Base-by-base conservation (phyloP, 1,140 invertebrate genomes). In the Triops cancriformis region DNA sequence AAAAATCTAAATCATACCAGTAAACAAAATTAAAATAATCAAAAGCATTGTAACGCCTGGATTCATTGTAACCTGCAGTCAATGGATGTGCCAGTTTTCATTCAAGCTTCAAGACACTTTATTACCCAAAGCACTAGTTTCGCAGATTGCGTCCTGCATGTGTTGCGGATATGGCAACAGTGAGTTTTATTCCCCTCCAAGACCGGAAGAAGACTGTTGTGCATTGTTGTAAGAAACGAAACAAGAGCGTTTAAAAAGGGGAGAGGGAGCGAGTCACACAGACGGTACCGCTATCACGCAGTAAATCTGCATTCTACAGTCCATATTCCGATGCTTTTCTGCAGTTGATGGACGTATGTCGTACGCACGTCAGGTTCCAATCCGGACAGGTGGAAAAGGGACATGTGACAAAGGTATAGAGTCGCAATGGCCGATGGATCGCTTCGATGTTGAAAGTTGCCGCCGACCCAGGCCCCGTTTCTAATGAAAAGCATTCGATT, bases 301-400 rank as follows among this genome's bases (percentile, higher is more conserved):
- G n/a, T 18, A n/a, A 64, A 64, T 64, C 51, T 9, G 51, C 18
- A n/a, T 64, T 18, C 23, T 64, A 18, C 18, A 64, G 51, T n/a
- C 10, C 14, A 64, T 64, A 64, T 64, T 64, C 51, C 0, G 51
- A 64, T 64, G 51, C 10, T 23, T 64, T 64, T 23, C 51, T 23
- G 51, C 51, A 64, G 51, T 18, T 64, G 51, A 64, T 64, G 51
- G 51, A 64, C 51, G 51, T 64, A 5, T 64, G 51, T 64, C 51
- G 51, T 23, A 18, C 51, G 10, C 51, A 64, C 51, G 51, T 64
- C 51, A 64, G 51, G 14, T 64, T 64, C 10, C 51, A 9, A 64
- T 64, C 18, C 51, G 51, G 51, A 64, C 51, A 64, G 51, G 51
- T 64, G 51, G 51, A 64, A 64, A 64, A 23, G 14, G 14, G 51